Conservation (phyloP, 2,113 vertebrate species). For the Odontophorus gujanensis region DNA sequence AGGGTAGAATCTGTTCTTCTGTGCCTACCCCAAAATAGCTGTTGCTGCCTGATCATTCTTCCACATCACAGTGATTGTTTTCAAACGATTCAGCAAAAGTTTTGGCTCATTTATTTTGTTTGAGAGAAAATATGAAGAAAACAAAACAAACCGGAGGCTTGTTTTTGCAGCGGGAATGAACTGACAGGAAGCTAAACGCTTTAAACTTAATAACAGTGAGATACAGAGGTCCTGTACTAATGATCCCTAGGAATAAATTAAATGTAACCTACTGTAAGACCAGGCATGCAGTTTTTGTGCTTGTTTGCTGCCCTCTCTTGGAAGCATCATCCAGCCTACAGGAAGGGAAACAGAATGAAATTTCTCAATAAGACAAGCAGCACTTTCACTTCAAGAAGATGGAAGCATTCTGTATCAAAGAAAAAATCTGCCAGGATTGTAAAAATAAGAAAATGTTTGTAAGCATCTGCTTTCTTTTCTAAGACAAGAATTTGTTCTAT, state of each 20-base stretch:
- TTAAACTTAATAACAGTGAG: background rate
- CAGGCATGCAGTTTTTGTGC: background rate
- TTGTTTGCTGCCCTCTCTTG: constrained; percentile 36
- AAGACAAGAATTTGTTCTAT: no score
- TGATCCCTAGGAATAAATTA: background rate
- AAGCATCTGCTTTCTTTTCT: background rate
- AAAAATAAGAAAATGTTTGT: background rate
- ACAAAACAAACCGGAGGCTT: background rate
- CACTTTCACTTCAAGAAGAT: background rate
- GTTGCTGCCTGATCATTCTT: background rate
- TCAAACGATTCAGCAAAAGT: background rate
- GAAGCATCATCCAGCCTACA: background rate
- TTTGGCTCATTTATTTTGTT: background rate
- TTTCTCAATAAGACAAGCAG: background rate
- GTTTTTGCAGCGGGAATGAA: background rate
- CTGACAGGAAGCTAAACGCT: background rate
- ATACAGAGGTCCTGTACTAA: background rate
- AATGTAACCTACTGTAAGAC: background rate
- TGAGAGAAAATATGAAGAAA: background rate
- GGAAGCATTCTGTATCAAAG: background rate
- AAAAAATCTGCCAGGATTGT: background rate
- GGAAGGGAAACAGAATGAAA: background rate
- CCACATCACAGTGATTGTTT: background rate
- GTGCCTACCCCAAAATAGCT: background rate
- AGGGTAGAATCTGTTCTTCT: background rate